Base-by-base conservation (phyloP, 1,140 invertebrate species). In the Acarapis woodi region DNA sequence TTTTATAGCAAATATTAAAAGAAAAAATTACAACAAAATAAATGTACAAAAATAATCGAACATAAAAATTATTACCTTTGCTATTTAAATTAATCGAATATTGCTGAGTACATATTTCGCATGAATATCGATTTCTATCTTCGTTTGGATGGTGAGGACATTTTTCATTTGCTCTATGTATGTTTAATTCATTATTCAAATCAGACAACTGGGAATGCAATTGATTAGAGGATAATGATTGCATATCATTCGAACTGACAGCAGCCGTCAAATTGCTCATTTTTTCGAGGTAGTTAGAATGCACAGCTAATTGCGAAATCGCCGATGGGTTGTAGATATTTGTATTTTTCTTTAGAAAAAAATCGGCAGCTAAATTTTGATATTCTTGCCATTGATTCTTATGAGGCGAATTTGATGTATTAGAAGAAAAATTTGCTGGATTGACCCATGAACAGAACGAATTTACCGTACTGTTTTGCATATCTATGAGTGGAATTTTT, bases 281-380 rank as follows among this genome's bases (percentile, higher is more conserved):
- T 35, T 49, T 49, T 24, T 46, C 46, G 14, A 47, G 42, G 32
- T 47, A 47, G 39, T 44, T 44, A 23, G 43, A 45, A 16, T 44
- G 42, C 24, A 47, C 47, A 20, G 47, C 46, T 30, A 46, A 43
- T 23, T 49, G 46, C n/a, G 44, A 46, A 15, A 48, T 48, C 12
- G 42, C 44, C 23, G 46, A 44, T 31, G 44, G 38, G n/a, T 33
- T 31, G 16, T 33, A 25, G 9, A 9, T 24, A 20, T 35, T 6
- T 23, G 46, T 22, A 32, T 42, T 48, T 32, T 47, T 47, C 32
- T 48, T 48, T 15, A 47, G 35, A 41, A 47, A 48, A 20, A 48
- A 22, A 43, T 48, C 45, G 18, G 44, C 46, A 10, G 47, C 28
- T 37, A 44, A 46, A 25, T 42, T 42, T 25, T 48, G 47, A 30